These are phyloP conservation scores for Gallinago nigripennis DNA, from an alignment of 2,797 vertebrate genomes.

Conservation along the genomic window DNA sequence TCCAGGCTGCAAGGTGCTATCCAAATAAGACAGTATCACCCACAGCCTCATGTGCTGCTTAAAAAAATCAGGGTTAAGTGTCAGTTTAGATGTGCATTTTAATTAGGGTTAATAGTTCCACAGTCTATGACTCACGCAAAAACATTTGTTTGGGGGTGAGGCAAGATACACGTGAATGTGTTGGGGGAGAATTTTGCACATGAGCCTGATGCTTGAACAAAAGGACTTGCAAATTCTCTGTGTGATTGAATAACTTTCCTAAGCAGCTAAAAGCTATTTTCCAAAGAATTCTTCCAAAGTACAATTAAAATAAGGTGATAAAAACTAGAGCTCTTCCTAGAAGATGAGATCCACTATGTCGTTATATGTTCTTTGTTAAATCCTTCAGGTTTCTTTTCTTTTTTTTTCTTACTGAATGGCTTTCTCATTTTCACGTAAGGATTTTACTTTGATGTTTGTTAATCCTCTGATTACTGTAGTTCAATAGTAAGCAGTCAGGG, in stretches of 20 bases:
- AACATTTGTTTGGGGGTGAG: background rate
- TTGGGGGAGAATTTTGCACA: background rate
- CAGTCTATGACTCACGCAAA: constrained; percentile 24
- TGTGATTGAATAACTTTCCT: background rate
- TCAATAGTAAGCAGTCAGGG: background rate
- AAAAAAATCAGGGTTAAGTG: constrained; percentile 34
- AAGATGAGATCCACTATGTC: background rate
- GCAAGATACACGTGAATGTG: background rate
- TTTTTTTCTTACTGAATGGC: background rate
- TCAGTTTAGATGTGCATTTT: constrained; percentile 60
- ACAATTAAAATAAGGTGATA: background rate
- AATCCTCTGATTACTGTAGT: background rate
- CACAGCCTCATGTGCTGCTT: constrained; percentile 21
- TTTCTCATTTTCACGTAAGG: background rate
- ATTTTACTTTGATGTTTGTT: background rate
- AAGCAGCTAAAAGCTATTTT: background rate
- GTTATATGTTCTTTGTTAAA: background rate
- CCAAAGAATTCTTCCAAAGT: background rate
- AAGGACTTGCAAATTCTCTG: background rate
- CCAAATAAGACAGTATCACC: constrained; percentile 24
- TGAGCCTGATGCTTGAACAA: background rate
- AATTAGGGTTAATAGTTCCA: constrained; percentile 47
- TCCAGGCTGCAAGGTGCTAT: constrained; percentile 36
- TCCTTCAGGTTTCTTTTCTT: background rate
- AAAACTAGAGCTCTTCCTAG: background rate